Evolutionary conservation across 1,140 invertebrate species (phyloP).

Genomic region (Diabrotica virgifera): DNA sequence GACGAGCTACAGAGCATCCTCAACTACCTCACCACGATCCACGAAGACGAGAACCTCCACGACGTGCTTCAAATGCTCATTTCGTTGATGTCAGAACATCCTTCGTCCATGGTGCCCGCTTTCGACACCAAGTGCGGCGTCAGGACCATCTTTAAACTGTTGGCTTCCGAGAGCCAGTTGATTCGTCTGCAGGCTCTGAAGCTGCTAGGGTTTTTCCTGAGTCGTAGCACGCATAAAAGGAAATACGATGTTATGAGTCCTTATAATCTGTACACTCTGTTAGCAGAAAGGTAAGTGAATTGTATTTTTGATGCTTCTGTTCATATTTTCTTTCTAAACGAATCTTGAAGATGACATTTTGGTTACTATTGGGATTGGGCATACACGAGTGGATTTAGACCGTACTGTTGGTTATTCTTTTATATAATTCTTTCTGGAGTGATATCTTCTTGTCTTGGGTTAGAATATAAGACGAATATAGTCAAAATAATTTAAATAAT

Average conservation of each 20-base stretch:
- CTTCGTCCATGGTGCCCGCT: constrained; percentile 96
- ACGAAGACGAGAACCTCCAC: constrained; percentile 98
- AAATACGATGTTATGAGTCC: constrained; percentile 99
- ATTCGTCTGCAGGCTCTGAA: constrained; percentile 95
- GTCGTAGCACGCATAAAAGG: constrained; percentile 92
- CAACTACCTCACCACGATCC: constrained; percentile 96
- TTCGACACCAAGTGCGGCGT: constrained; percentile 97
- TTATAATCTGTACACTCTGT: constrained; percentile 94
- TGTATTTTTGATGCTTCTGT: no score
- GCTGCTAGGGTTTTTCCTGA: constrained; percentile 91
- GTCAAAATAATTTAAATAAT: no score
- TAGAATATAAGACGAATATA: no score
- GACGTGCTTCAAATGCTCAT: constrained; percentile 97
- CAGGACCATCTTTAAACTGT: constrained; percentile 92
- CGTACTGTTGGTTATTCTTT: no score
- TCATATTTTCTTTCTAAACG: no score
- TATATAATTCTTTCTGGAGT: no score
- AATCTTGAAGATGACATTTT: no score
- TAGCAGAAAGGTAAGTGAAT: constrained; percentile 71
- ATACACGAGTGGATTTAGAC: no score
- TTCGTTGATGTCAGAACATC: constrained; percentile 95
- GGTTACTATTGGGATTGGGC: no score
- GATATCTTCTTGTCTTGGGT: no score
- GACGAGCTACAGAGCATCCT: constrained; percentile 98
- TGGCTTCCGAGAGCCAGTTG: constrained; percentile 91